Percentiles rank a stretch among this genome's conserved stretches.
Evolutionary conservation across 2,888 invertebrate species (phyloP).

Genomic region (Blastobasis lacticolella): DNA sequence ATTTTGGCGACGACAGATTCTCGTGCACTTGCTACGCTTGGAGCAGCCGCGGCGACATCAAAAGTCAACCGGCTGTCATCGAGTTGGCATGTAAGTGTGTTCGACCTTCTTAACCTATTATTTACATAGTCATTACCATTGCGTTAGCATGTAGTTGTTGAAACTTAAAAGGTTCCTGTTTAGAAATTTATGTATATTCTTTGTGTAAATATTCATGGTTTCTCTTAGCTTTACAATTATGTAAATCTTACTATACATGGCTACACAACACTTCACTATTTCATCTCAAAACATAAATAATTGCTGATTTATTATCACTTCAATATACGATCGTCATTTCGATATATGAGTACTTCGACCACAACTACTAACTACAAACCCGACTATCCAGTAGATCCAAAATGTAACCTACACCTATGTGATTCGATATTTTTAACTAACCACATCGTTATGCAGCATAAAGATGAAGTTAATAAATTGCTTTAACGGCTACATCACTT

Average conservation of each 20-base stretch:
- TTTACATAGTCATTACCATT: too few species aligned
- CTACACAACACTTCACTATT: too few species aligned
- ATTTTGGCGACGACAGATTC: conserved; percentile 91
- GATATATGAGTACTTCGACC: too few species aligned
- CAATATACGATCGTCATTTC: too few species aligned
- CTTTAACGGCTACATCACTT: conserved; percentile 10
- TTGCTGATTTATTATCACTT: too few species aligned
- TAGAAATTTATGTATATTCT: too few species aligned
- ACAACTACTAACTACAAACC: not conserved
- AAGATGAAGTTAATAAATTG: conserved; percentile 11
- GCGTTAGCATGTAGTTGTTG: too few species aligned
- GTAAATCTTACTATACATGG: too few species aligned
- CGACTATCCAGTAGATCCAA: not conserved
- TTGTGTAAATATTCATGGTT: too few species aligned
- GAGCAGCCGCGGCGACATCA: conserved; percentile 89
- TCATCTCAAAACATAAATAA: too few species aligned
- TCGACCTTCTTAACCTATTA: not conserved
- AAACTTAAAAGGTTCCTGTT: too few species aligned
- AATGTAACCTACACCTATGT: conserved; percentile 2
- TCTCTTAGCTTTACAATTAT: too few species aligned
- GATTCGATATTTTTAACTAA: conserved; percentile 6
- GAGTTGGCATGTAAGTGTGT: conserved; percentile 94
- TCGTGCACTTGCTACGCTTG: conserved; percentile 96
- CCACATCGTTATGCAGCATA: not conserved
- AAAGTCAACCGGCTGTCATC: conserved; percentile 90